phyloP scores from a whole-genome alignment of 2,113 vertebrate species.

The Petaurus breviceps region DNA sequence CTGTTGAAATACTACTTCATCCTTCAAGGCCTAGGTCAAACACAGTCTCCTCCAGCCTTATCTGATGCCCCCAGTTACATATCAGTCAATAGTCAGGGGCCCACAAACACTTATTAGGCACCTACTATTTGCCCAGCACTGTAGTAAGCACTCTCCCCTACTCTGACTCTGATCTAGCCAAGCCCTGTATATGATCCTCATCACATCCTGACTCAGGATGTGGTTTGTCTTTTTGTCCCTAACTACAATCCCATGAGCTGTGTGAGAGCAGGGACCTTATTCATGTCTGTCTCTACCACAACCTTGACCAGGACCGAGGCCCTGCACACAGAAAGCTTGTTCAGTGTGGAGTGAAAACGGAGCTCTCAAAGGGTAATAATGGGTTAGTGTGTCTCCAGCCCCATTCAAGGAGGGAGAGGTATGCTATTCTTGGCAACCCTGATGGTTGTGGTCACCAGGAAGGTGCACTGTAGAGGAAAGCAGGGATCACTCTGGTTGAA shows the following conservation, averaged over 20 bases:
- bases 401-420: neutral
- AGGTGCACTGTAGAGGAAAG: neutral
- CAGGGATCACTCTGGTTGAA: neutral
- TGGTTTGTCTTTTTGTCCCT: neutral
- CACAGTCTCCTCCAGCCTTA: neutral
- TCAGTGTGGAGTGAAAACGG: neutral
- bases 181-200: neutral
- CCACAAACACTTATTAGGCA: neutral
- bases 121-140: neutral
- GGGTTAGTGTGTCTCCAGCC: neutral
- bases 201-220: neutral
- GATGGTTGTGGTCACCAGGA: neutral
- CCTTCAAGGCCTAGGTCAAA: neutral
- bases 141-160: neutral
- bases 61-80: neutral
- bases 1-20: neutral
- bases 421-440: neutral
- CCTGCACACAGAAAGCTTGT: neutral
- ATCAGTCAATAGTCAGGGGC: neutral
- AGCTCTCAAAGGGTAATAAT: neutral
- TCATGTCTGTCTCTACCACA: neutral
- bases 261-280: neutral
- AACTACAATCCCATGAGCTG: neutral
- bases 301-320: neutral
- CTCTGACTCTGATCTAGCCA: neutral